Base-by-base conservation (phyloP, 2,113 vertebrate genomes). In the Hoplias malabaricus region DNA sequence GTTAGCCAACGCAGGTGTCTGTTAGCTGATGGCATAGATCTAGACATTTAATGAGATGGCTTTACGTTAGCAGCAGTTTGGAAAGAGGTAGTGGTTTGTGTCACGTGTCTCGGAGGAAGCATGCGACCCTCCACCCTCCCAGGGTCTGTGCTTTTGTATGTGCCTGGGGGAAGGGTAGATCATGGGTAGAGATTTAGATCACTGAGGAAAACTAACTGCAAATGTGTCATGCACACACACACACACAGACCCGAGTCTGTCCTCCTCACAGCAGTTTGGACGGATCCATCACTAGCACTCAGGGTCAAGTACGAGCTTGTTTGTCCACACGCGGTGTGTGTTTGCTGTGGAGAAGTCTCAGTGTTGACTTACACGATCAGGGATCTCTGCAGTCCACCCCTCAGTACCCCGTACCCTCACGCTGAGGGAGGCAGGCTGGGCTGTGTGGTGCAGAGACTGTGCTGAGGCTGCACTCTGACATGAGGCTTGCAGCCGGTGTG, bases 321-420 rank as follows among this genome's bases (percentile, higher is more conserved):
- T 79, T 80, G 31, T 79, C 69, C 75, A 72, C 70, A 82, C 70
- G 76, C 66, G 67, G 50, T 43, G 77, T 84, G 76, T 87, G 53
- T 88, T 84, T 87, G 80, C 53, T 78, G 84, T 80, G 48, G 65
- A 40, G 34, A 56, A 65, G 38, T 40, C 70, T 85, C 85, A 89
- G 86, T 87, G 88, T 91, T 90, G 87, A 87, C 81, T 72, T 77
- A 84, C 81, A 85, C 57, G 62, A 53, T 23, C 53, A 50, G 83
- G 73, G 54, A 71, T 71, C 77, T 73, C 72, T 48, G 70, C 31
- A 19, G 53, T 38, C 79, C 42, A 76, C 25, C 8, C 33, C 43
- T 54, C 59, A 81, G 72, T 84, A 19, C 33, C 59, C 27, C 73
- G 38, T 69, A 59, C 13, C 27, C 27, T 57, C 12, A 27, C 14